Evolutionary conservation across 2,113 vertebrate genomes (phyloP).

Genomic region (Chiloscyllium plagiosum): DNA sequence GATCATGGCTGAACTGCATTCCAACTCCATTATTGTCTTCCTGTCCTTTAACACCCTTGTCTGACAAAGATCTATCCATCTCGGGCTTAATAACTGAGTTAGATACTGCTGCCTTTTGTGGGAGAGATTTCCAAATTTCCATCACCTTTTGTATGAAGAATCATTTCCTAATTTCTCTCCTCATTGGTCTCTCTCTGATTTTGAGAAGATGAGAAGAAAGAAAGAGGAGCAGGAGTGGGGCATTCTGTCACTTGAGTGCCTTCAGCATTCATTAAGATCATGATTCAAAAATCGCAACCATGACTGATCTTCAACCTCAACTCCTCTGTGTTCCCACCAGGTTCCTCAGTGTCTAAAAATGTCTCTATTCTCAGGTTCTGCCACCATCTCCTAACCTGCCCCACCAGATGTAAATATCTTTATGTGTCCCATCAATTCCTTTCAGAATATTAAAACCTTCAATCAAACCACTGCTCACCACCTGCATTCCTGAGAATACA

Average conservation of each 20-base stretch:
- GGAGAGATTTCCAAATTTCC: too few species aligned
- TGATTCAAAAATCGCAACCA: too few species aligned
- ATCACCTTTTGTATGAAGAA: not conserved
- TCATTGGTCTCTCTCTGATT: not conserved
- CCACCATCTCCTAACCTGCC: not conserved
- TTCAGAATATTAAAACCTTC: not conserved
- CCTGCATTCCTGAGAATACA: not conserved
- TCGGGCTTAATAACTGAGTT: not conserved
- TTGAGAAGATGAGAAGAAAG: too few species aligned
- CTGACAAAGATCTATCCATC: not conserved
- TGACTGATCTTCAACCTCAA: not conserved
- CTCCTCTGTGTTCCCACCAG: not conserved
- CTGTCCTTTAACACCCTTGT: not conserved
- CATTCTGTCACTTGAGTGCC: not conserved
- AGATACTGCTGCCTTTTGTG: not conserved
- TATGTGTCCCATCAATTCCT: not conserved
- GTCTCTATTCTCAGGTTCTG: not conserved
- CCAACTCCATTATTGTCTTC: not conserved
- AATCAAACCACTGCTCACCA: not conserved
- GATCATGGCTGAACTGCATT: not conserved
- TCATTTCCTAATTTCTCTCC: not conserved
- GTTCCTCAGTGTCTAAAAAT: not conserved
- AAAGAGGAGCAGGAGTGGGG: not conserved
- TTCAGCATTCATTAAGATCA: not conserved
- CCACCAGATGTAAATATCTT: not conserved